Conservation (phyloP, 1,140 invertebrate species). For the Danaus plexippus region DNA sequence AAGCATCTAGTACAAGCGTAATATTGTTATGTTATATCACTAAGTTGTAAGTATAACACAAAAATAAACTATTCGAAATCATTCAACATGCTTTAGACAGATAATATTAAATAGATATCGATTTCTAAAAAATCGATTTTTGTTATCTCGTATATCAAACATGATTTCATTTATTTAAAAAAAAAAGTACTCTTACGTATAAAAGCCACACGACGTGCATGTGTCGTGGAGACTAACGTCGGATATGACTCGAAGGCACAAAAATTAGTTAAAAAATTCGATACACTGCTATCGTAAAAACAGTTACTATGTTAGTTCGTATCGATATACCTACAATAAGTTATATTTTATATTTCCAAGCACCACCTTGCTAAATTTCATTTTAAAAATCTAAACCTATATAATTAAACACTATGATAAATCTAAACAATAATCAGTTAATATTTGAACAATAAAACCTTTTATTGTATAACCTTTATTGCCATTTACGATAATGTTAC, state of each 20-base stretch:
- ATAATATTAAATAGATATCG: not conserved
- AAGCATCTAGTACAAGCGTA: constrained; percentile 51
- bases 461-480: constrained; percentile 67
- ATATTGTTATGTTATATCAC: constrained; percentile 37
- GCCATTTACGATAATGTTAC: constrained; percentile 52
- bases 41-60: constrained; percentile 52
- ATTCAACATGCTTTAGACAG: constrained; percentile 52
- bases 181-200: constrained; percentile 16
- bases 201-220: constrained; percentile 29
- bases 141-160: too few relatives aligned
- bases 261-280: constrained; percentile 50
- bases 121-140: too few relatives aligned
- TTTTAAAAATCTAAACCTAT: constrained; percentile 43
- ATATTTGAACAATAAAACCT: constrained; percentile 61
- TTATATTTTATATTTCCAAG: constrained; percentile 36
- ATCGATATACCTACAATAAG: constrained; percentile 26
- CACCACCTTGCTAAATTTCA: constrained; percentile 43
- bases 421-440: constrained; percentile 48
- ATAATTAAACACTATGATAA: constrained; percentile 41
- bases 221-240: constrained; percentile 42
- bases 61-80: constrained; percentile 67
- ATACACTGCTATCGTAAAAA: constrained; percentile 28
- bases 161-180: too few relatives aligned
- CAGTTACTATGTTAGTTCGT: constrained; percentile 26
- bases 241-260: constrained; percentile 68